These are phyloP conservation scores for Neosalanx taihuensis DNA, from an alignment of 2,797 vertebrate species.

Conservation along the genomic window DNA sequence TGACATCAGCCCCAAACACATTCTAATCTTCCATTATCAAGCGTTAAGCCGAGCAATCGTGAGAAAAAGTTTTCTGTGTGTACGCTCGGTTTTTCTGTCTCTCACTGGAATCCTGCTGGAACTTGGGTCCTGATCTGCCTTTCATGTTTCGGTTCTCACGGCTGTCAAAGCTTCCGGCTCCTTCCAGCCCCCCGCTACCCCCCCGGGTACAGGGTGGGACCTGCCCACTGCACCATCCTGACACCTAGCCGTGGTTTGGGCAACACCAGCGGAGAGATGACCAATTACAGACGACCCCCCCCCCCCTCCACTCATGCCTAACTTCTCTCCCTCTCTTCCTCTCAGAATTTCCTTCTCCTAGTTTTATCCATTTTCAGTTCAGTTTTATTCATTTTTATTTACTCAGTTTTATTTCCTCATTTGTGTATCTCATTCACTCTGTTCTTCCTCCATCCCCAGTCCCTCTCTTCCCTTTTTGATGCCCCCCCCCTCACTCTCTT, in stretches of 20 bases:
- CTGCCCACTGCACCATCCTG: neutral
- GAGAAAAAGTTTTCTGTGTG: neutral
- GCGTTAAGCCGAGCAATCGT: neutral
- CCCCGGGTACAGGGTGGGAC: neutral
- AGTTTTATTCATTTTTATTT: too few relatives aligned
- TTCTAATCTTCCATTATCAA: neutral
- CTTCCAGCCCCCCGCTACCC: neutral
- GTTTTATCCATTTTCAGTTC: too few relatives aligned
- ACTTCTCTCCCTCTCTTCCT: slow-evolving; percentile 12
- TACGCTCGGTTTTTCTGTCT: neutral
- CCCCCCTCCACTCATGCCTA: neutral
- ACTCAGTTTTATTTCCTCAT: neutral
- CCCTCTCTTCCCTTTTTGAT: neutral
- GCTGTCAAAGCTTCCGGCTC: slow-evolving; percentile 52
- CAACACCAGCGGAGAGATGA: neutral
- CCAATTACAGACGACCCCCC: neutral
- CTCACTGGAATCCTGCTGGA: slow-evolving; percentile 4
- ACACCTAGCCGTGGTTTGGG: neutral
- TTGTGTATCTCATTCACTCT: neutral
- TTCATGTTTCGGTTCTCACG: slow-evolving; percentile 62
- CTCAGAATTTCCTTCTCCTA: too few relatives aligned
- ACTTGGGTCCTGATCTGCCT: slow-evolving; percentile 37
- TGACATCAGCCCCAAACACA: neutral
- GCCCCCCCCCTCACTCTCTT: neutral
- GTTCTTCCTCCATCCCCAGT: neutral